Conservation (phyloP, 2,888 invertebrate species). For the Hydropsyche betteni region DNA sequence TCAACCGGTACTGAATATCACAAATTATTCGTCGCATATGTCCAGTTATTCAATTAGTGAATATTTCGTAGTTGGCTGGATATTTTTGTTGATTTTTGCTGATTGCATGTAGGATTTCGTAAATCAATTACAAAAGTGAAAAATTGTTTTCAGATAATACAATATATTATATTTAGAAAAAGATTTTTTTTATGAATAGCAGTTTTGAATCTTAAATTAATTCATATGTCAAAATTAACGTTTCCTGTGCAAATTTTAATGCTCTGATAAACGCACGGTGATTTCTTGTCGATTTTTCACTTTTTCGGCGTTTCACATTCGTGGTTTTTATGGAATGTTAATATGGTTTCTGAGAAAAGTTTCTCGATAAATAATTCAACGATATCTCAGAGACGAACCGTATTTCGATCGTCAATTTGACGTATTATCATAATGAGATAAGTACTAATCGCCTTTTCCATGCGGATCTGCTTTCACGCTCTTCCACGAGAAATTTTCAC, state of each 20-base stretch:
- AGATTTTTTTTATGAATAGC: too few relatives aligned
- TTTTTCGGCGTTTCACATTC: neutral
- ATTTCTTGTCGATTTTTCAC: neutral
- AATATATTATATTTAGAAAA: too few relatives aligned
- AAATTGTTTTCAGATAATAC: too few relatives aligned
- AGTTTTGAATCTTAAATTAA: too few relatives aligned
- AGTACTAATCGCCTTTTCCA: neutral
- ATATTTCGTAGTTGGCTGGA: too few relatives aligned
- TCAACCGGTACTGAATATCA: too few relatives aligned
- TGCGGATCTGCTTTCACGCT: slow-evolving; percentile 8
- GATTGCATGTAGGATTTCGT: too few relatives aligned
- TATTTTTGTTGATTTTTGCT: too few relatives aligned
- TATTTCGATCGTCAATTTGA: neutral
- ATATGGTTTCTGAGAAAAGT: neutral
- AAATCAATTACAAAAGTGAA: too few relatives aligned
- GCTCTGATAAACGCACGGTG: neutral
- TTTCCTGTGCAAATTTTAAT: slow-evolving; percentile 8
- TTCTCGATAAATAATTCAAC: slow-evolving; percentile 19
- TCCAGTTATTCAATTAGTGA: too few relatives aligned
- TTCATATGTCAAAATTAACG: too few relatives aligned
- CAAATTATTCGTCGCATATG: too few relatives aligned
- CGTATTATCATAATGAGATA: slow-evolving; percentile 4
- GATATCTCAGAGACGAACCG: neutral
- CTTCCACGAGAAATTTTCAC: neutral
- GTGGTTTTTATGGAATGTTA: neutral